phyloP scores from a whole-genome alignment of 2,888 invertebrate genomes.

The Macaria liturata region DNA sequence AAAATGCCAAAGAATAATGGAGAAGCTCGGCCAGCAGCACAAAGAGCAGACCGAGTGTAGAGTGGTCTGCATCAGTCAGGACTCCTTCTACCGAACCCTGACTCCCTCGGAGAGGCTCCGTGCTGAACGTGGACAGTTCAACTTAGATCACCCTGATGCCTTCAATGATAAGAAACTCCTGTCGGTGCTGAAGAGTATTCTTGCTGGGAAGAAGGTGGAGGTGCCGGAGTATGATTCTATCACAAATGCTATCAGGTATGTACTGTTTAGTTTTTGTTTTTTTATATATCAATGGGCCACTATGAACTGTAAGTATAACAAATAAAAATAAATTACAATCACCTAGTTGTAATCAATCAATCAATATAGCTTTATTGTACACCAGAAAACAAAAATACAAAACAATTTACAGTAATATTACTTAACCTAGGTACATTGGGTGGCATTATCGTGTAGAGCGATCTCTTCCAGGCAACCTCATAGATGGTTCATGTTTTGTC shows the following conservation, averaged over 20 bases:
- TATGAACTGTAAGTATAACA: too few relatives aligned
- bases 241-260: constrained; percentile 92
- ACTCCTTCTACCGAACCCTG: constrained; percentile 97
- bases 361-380: too few relatives aligned
- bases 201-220: constrained; percentile 93
- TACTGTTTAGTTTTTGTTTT: constrained; percentile 8
- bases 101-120: constrained; percentile 90
- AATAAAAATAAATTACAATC: too few relatives aligned
- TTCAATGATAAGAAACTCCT: constrained; percentile 96
- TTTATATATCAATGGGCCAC: too few relatives aligned
- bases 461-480: too few relatives aligned
- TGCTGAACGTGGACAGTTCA: constrained; percentile 95
- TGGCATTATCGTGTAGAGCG: too few relatives aligned
- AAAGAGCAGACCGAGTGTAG: constrained; percentile 94
- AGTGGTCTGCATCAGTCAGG: constrained; percentile 97
- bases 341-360: too few relatives aligned
- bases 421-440: too few relatives aligned
- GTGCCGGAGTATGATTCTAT: constrained; percentile 97
- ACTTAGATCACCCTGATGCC: constrained; percentile 99
- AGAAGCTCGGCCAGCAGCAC: constrained; percentile 96
- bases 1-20: too few relatives aligned
- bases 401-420: too few relatives aligned
- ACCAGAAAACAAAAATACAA: too few relatives aligned
- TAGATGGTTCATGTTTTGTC: too few relatives aligned
- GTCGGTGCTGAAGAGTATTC: constrained; percentile 90